Evolutionary conservation across 2,113 vertebrate species (phyloP), one percentile per base, ranked within the genome.

Genomic region (Shinisaurus crocodilurus): DNA sequence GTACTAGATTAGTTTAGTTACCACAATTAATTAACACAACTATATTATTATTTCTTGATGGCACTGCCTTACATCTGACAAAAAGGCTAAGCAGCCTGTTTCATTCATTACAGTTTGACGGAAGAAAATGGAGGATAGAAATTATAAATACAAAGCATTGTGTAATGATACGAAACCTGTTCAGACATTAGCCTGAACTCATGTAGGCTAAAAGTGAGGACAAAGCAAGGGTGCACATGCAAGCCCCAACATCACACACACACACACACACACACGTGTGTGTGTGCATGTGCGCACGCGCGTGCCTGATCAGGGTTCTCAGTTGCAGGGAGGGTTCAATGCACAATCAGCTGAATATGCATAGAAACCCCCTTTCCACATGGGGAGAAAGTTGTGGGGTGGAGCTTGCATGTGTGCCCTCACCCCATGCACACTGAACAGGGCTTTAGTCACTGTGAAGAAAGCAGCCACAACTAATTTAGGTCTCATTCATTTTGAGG

Each of bases 1-100:
- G 83, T 25, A 82, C 20, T 95, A 95, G 96, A 95, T 96, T 94
- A 95, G 80, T 89, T 77, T 91, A 86, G 86, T 95, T 96, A 94
- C 93, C 93, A 92, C 77, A 92, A 37, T 86, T 95, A 95, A 96
- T 95, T 96, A 96, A 90, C 90, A 95, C 83, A 90, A 91, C 48
- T 79, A 74, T 54, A 89, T 57, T 60, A 67, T 86, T 95, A 81
- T 81, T 96, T 54, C 84, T 95, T 93, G 75, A 93, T 94, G 87
- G 89, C 88, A 90, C 45, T 94, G 84, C 91, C 90, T 91, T 93
- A 90, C 18, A 92, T 92, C 37, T 94, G 85, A 93, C 87, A 93
- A 82, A 93, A 95, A 93, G 63, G 48, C n/a, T 94, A 87, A 95
- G 82, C 92, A 86, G 89, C 54, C 54, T 93, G 54, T 92, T 96